These are phyloP conservation scores for Microctenopoma stevenorrisi DNA, from an alignment of 2,797 vertebrate genomes.

Conservation along the genomic window DNA sequence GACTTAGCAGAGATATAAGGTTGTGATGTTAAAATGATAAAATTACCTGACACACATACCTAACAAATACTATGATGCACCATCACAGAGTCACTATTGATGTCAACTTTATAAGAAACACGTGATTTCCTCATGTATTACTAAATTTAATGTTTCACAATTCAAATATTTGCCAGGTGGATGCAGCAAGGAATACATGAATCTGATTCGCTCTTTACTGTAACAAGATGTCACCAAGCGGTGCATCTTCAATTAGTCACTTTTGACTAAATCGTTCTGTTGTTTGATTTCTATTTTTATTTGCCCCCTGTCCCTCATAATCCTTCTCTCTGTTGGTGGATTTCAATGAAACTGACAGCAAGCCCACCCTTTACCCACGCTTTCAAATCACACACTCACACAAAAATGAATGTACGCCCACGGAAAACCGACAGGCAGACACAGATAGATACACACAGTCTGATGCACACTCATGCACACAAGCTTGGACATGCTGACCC, in stretches of 20 bases:
- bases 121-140: background rate
- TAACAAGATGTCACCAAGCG: too few relatives aligned
- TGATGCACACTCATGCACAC: slow-evolving; percentile 13
- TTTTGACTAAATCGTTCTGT: slow-evolving; percentile 15
- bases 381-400: slow-evolving; percentile 16
- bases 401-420: background rate
- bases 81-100: too few relatives aligned
- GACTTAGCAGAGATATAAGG: too few relatives aligned
- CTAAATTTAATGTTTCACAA: background rate
- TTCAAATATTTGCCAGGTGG: background rate
- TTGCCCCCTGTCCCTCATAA: slow-evolving; percentile 19
- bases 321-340: slow-evolving; percentile 41
- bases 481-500: slow-evolving; percentile 22
- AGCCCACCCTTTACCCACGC: slow-evolving; percentile 56
- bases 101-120: too few relatives aligned
- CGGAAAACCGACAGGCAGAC: background rate
- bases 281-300: slow-evolving; percentile 50
- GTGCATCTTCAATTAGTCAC: background rate
- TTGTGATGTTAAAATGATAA: too few relatives aligned
- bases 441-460: background rate
- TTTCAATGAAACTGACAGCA: slow-evolving; percentile 67
- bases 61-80: too few relatives aligned
- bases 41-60: too few relatives aligned
- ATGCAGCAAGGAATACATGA: too few relatives aligned
- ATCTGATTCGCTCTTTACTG: too few relatives aligned